Evolutionary conservation across 1,140 invertebrate genomes (phyloP).

Genomic region (Globodera rostochiensis): DNA sequence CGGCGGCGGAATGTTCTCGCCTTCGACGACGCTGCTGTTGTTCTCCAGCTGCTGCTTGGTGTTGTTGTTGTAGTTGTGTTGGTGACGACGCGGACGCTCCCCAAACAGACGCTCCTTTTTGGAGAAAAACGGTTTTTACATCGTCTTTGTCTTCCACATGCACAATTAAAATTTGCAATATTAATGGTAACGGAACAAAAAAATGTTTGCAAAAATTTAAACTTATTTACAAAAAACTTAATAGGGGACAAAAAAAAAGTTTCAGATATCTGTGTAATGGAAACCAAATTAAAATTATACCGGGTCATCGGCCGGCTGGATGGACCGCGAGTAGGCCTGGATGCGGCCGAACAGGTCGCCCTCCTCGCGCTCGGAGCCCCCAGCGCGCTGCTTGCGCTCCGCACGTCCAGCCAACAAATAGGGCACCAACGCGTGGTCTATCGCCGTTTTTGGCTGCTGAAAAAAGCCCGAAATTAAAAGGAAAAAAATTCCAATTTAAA

Average conservation of each 20-base stretch:
- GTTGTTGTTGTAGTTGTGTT: constrained; percentile 5
- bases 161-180: too few species aligned
- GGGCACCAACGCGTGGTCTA: neutral
- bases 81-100: constrained; percentile 19
- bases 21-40: neutral
- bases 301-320: constrained; percentile 35
- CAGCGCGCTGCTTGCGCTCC: neutral
- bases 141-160: too few species aligned
- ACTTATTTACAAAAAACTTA: neutral
- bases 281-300: neutral
- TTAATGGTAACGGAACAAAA: too few species aligned
- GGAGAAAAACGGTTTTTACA: too few species aligned
- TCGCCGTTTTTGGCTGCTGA: too few species aligned
- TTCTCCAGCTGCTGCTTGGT: neutral
- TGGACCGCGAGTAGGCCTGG: constrained; percentile 38
- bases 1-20: constrained; percentile 1
- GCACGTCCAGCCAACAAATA: neutral
- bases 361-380: constrained; percentile 24
- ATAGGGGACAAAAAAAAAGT: neutral
- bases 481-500: too few species aligned
- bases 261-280: too few species aligned
- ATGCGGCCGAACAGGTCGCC: constrained; percentile 31
- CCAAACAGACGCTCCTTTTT: constrained; percentile 23
- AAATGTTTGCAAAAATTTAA: too few species aligned
- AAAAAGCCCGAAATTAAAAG: too few species aligned